Evolutionary conservation across 1,140 invertebrate species (phyloP), one percentile per base, ranked within the genome.

Genomic region (Cherax destructor): DNA sequence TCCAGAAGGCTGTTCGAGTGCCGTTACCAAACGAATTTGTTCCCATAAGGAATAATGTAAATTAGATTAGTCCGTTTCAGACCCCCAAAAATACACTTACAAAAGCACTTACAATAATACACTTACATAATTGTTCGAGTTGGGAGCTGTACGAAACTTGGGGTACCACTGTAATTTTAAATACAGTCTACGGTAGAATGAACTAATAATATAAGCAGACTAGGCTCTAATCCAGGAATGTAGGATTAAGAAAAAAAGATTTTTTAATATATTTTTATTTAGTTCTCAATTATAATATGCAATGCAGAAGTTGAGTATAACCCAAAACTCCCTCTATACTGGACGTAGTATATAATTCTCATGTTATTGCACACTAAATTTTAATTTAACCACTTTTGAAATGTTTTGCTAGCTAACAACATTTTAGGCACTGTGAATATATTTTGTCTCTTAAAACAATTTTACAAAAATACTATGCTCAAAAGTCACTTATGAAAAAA

Each of bases 391-490:
- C 9, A n/a, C 69, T 30, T 30, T 74, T 74, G 30, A 74, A 24
- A 16, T 21, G 9, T 74, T 74, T 56, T 74, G 69, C 69, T 74
- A 74, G 61, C 61, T 74, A 74, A 24, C 69, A 74, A 74, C 24
- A 30, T 74, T 74, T 30, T 30, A 74, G 69, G 69, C 69, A 74
- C 69, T 74, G 69, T 30, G n/a, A n/a, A 74, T 30, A 21, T 24
- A 74, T 74, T 74, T 74, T 30, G 11, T 21, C 18, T 65, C 5
- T 65, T 65, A 21, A 65, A 65, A 5, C 61, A 65, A 65, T 65
- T 41, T 65, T 74, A 74, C 24, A 74, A 74, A 74, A 74, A 74
- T 74, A 74, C 21, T 74, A n/a, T 69, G 18, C 65, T 56, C 18
- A 65, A 24, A 74, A 30, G 69, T 7, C n/a, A 74, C 30, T 74